Conservation (phyloP, 2,797 vertebrate species). For the Scyliorhinus canicula region DNA sequence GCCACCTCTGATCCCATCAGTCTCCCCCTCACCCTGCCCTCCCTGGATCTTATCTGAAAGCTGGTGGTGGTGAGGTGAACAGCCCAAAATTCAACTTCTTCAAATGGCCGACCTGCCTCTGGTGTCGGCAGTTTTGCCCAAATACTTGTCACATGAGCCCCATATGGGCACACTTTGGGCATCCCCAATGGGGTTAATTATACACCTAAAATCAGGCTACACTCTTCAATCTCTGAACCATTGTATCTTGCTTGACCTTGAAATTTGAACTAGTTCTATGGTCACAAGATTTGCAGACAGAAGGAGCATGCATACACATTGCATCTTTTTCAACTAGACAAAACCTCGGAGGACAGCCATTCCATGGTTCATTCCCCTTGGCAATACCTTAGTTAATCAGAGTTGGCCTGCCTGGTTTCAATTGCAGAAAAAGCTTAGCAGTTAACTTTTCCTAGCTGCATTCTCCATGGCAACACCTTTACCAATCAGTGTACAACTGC, state of each 20-base stretch:
- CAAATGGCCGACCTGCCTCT: background rate
- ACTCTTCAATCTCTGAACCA: background rate
- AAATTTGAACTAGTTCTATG: background rate
- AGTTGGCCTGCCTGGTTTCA: too few species aligned
- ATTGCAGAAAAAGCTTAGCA: too few species aligned
- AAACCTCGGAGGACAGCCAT: too few species aligned
- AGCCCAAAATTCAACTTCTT: background rate
- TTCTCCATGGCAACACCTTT: too few species aligned
- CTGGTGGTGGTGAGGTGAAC: background rate
- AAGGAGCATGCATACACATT: too few species aligned
- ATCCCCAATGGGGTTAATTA: background rate
- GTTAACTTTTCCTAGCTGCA: too few species aligned
- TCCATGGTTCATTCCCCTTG: too few species aligned
- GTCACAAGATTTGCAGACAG: background rate
- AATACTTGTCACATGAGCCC: background rate
- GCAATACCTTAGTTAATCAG: too few species aligned
- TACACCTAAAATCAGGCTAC: background rate
- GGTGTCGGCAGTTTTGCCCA: background rate
- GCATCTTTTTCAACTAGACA: too few species aligned
- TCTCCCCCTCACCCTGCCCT: background rate
- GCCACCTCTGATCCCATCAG: background rate
- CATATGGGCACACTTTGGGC: background rate
- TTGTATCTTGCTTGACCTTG: background rate
- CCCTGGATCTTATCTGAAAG: background rate
- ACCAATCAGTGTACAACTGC: too few species aligned